Base-by-base conservation (phyloP, 64 coral and sea anemone genomes). In the Actinia tenebrosa region DNA sequence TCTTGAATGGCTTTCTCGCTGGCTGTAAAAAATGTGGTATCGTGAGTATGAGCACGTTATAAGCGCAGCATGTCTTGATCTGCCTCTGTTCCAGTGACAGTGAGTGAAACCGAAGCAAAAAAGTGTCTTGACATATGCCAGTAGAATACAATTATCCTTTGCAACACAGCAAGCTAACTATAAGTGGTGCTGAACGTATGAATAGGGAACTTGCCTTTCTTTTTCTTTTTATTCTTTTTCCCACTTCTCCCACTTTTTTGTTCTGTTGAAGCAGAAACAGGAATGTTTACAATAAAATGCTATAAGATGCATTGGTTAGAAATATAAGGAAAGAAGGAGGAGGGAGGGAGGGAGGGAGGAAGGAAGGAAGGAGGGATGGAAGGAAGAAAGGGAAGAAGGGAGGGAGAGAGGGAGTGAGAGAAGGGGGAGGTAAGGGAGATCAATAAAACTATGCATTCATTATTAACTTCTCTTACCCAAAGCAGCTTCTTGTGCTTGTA, bases 221-320 rank as follows among this genome's bases (percentile, higher is more conserved):
- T 98, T 90, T 98, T 98, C 93, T 93, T 98, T 83, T 95, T 98
- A 84, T 98, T 98, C 80, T 98, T 98, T 88, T 98, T 98, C 25
- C 96, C 96, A 80, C 96, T 98, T 88, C 82, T 87, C 0, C 96
- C 96, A 86, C 96, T 98, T 82, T 88, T 98, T 85, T 98, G 96
- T 42, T 98, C 96, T 98, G 77, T 3, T 53, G 55, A 15, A 18
- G 19, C 22, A 23, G 20, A 81, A 20, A 22, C 79, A 80, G 15
- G 4, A 81, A 20, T 20, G 62, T 60, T 37, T 18, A 16, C 58
- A 18, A 0, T 3, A 19, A 37, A 20, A 19, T 16, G 15, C 17
- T 37, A 37, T 37, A 37, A 37, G 30, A 37, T 37, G 30, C 30
- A 37, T 37, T 37, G 30, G 0, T 37, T 37, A 37, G 30, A 37